Percentiles rank a stretch among this genome's conserved stretches.
phyloP scores from a whole-genome alignment of 2,113 vertebrate species.

The Eudyptes chrysolophus region DNA sequence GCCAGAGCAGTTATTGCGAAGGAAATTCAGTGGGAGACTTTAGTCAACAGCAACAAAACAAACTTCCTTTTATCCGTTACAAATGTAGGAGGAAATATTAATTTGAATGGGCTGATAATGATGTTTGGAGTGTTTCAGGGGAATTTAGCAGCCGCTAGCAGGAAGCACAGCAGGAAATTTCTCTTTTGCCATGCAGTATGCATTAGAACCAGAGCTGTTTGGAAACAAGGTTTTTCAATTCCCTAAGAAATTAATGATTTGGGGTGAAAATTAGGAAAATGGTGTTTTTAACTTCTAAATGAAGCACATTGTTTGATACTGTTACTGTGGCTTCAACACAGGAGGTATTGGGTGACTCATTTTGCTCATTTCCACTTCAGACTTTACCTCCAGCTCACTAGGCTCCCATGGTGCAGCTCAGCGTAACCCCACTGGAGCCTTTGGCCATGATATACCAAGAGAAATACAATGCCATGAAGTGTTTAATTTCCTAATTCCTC shows the following conservation, averaged over 20 bases:
- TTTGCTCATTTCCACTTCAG: background rate
- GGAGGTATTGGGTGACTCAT: background rate
- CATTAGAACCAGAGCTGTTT: background rate
- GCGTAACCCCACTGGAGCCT: background rate
- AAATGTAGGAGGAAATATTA: background rate
- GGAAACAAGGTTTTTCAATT: background rate
- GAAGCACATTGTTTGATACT: background rate
- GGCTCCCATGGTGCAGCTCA: background rate
- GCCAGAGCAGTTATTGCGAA: background rate
- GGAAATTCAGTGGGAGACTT: background rate
- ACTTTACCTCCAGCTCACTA: background rate
- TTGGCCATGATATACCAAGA: background rate
- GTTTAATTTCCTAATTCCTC: background rate
- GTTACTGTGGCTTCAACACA: background rate
- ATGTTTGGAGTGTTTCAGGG: background rate
- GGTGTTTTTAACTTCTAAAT: background rate
- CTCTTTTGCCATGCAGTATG: background rate
- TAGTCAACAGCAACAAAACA: background rate
- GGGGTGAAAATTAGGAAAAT: background rate
- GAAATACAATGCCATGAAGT: background rate
- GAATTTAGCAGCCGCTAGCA: background rate
- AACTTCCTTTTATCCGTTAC: constrained; percentile 1
- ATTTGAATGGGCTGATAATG: background rate
- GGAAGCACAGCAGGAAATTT: background rate
- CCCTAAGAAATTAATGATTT: background rate